phyloP scores from a whole-genome alignment of 2,797 vertebrate genomes.

The Acanthurus lineatus region DNA sequence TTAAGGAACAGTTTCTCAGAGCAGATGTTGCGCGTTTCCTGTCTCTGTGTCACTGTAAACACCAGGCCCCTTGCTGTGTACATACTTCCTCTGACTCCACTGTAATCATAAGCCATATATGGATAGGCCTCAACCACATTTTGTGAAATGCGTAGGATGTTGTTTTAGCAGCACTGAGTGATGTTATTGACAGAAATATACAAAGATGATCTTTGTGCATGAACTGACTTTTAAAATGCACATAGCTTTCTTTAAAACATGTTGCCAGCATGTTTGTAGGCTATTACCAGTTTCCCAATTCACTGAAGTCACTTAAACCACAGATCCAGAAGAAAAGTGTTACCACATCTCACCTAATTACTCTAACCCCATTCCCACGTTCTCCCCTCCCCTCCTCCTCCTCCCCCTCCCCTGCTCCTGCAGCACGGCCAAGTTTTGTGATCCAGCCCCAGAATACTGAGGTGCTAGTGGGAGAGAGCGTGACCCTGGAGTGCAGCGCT shows the following conservation, averaged over 20 bases:
- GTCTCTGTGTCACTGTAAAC: slow-evolving; percentile 64
- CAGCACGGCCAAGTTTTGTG: slow-evolving; percentile 96
- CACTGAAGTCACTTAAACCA: background rate
- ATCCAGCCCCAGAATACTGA: slow-evolving; percentile 99
- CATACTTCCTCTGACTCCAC: slow-evolving; percentile 54
- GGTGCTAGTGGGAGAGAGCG: slow-evolving; percentile 96
- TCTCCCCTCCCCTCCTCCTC: background rate
- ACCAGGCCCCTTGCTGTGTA: slow-evolving; percentile 45
- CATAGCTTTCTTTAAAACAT: background rate
- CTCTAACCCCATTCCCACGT: background rate
- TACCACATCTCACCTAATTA: slow-evolving; percentile 19
- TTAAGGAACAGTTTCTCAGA: slow-evolving; percentile 44
- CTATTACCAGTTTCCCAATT: background rate
- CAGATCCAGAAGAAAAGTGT: background rate
- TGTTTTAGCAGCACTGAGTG: slow-evolving; percentile 15
- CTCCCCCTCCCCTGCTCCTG: background rate
- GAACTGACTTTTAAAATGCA: slow-evolving; percentile 1
- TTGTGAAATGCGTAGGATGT: slow-evolving; percentile 20
- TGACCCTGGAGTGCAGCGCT: slow-evolving; percentile 97
- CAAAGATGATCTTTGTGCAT: slow-evolving; percentile 13
- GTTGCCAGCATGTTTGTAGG: background rate
- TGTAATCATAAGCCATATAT: slow-evolving; percentile 69
- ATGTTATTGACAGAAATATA: slow-evolving; percentile 17
- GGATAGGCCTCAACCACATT: slow-evolving; percentile 18
- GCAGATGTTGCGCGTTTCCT: slow-evolving; percentile 79